Percentiles rank a stretch among this genome's conserved stretches.
phyloP scores from a whole-genome alignment of 2,113 vertebrate genomes.

The Podiceps cristatus region DNA sequence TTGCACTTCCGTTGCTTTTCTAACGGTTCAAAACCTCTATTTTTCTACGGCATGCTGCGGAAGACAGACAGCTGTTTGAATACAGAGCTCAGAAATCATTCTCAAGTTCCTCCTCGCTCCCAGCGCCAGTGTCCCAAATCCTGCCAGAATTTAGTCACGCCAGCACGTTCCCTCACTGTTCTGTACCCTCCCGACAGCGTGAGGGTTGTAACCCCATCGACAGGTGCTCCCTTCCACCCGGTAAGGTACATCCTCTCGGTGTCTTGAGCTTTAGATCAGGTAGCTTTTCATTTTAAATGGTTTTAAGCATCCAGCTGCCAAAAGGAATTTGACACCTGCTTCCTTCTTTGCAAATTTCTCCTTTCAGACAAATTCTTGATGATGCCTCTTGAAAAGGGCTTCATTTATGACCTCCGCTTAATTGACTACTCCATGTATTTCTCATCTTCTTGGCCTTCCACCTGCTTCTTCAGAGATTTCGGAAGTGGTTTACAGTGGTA shows the following conservation, averaged over 20 bases:
- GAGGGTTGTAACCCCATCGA: not conserved
- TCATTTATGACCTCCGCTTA: slow-evolving; percentile 5
- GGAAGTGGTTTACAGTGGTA: not conserved
- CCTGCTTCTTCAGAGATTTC: slow-evolving; percentile 20
- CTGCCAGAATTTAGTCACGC: not conserved
- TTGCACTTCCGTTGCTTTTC: slow-evolving; percentile 61
- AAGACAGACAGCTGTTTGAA: slow-evolving; percentile 62
- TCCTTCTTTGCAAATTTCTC: slow-evolving; percentile 20
- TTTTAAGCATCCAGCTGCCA: slow-evolving; percentile 9
- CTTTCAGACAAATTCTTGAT: slow-evolving; percentile 10
- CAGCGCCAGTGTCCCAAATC: not conserved
- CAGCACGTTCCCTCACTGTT: not conserved
- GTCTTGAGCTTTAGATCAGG: slow-evolving; percentile 17
- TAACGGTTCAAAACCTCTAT: slow-evolving; percentile 40
- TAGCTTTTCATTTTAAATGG: slow-evolving; percentile 2
- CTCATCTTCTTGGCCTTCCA: not conserved
- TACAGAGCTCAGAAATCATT: slow-evolving; percentile 14
- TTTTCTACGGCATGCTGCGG: not conserved
- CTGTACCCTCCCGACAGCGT: not conserved
- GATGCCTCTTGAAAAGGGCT: not conserved
- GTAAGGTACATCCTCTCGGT: not conserved
- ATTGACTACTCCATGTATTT: not conserved
- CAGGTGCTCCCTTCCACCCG: not conserved
- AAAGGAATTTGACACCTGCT: slow-evolving; percentile 25
- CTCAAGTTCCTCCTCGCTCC: slow-evolving; percentile 19